Evolutionary conservation across 2,797 vertebrate genomes (phyloP).

Genomic region (Vireo griseus): DNA sequence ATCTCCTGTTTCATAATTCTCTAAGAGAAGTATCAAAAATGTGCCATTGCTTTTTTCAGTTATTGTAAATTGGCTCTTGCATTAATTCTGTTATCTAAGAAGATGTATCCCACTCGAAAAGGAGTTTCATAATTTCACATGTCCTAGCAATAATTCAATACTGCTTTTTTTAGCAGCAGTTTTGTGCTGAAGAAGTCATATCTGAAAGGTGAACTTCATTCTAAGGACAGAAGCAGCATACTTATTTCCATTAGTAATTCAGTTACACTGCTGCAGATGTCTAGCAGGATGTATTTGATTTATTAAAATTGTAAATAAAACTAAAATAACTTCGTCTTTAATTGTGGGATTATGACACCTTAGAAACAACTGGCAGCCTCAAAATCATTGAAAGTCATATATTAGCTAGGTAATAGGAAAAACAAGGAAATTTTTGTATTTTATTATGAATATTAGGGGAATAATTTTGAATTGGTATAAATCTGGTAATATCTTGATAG

Average conservation of each 20-base stretch:
- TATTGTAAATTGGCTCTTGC: background rate
- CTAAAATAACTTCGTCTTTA: background rate
- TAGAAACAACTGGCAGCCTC: background rate
- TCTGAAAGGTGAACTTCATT: conserved; percentile 10
- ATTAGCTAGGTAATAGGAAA: background rate
- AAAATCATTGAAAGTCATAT: background rate
- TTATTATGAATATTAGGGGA: background rate
- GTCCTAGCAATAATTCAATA: background rate
- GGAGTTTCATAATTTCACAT: background rate
- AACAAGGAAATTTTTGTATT: background rate
- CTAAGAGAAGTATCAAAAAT: background rate
- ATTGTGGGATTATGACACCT: background rate
- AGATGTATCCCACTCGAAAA: background rate
- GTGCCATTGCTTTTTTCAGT: background rate
- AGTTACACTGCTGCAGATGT: background rate
- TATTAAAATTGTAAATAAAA: background rate
- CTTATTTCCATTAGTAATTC: background rate
- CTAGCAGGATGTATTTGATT: background rate
- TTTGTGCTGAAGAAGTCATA: background rate
- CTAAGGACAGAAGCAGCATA: background rate
- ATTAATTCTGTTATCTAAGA: background rate
- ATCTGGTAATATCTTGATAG: background rate
- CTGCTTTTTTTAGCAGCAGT: background rate
- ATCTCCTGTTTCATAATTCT: background rate
- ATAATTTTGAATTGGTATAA: background rate